Base-by-base conservation (phyloP, 2,113 vertebrate genomes). In the Oncorhynchus nerka region DNA sequence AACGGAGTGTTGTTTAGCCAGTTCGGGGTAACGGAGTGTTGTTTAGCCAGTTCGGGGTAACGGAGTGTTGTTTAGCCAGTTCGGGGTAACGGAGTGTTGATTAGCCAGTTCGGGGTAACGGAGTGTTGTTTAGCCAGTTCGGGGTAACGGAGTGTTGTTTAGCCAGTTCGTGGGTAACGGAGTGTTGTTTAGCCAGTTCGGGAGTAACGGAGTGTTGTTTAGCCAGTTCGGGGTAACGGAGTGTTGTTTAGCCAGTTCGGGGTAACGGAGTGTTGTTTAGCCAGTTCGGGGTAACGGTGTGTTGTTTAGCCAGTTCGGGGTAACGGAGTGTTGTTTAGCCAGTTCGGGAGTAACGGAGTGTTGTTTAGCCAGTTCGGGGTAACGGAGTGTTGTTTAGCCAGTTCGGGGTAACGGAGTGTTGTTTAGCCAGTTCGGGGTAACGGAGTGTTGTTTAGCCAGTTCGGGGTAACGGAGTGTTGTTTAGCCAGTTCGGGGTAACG, bases 51-150 rank as follows among this genome's bases (percentile, higher is more conserved):
- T 75, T 70, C 15, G 66, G 81, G 26, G 83, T 0, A 28, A 75
- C 4, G 16, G 39, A 51, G 26, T 76, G 64, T 68, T 20, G 79
- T 87, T 88, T 88, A 89, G 90, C 84, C 77, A 62, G 71, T 75
- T 70, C 1, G 30, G 81, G 85, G 28, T 30, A 30, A 30, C 3
- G 28, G 28, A 30, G 28, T 4, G 28, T 30, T 30, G 28, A 4
- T 30, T 30, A 30, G 28, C 2, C 79, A 65, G 71, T 75, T 70
- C 16, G 66, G 81, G 26, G 83, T 0, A 28, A 75, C 4, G 16
- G 39, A 51, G 28, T 76, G 64, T 68, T 20, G 79, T 87, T 88
- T 88, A 89, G 90, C 84, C 77, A 62, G 71, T 75, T 70, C 1
- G 30, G 81, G 85, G 30, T 30, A 30, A 30, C 4, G 4, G 30